A percentile compares a stretch with the other conserved stretches of the same genome.
Conservation (phyloP, 2,888 invertebrate species). For the Exephanes ischioxanthus region DNA sequence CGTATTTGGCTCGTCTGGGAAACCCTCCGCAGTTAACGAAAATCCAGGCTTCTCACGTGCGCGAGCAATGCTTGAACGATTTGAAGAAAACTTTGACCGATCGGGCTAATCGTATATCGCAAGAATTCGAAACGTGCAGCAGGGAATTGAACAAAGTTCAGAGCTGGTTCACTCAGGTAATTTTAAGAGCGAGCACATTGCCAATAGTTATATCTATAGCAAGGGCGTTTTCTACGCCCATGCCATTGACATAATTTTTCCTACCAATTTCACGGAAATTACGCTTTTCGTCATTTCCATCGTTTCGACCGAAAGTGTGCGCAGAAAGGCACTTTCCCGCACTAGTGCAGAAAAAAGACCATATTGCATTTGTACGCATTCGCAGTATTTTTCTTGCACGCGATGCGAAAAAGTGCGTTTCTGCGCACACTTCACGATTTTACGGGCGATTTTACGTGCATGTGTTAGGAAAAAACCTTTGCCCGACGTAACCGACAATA, state of each 20-base stretch:
- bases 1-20: constrained; percentile 88
- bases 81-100: constrained; percentile 88
- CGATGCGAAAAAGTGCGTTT: too few species aligned
- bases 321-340: too few species aligned
- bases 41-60: constrained; percentile 85
- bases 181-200: neutral
- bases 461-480: neutral
- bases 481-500: constrained; percentile 5
- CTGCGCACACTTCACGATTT: too few species aligned
- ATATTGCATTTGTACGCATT: too few species aligned
- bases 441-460: too few species aligned
- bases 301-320: too few species aligned
- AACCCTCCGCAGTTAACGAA: constrained; percentile 85
- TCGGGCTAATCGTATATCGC: constrained; percentile 89
- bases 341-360: too few species aligned
- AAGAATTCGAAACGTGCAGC: constrained; percentile 88
- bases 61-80: constrained; percentile 88
- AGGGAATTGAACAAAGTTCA: constrained; percentile 86
- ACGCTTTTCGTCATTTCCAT: too few species aligned
- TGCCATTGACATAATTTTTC: too few species aligned
- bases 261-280: too few species aligned
- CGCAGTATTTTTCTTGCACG: too few species aligned
- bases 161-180: constrained; percentile 86
- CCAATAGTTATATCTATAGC: neutral
- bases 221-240: too few species aligned